These are phyloP conservation scores for Meandrina meandrites DNA, from an alignment of 92 coral and sea anemone genomes.

Conservation along the genomic window DNA sequence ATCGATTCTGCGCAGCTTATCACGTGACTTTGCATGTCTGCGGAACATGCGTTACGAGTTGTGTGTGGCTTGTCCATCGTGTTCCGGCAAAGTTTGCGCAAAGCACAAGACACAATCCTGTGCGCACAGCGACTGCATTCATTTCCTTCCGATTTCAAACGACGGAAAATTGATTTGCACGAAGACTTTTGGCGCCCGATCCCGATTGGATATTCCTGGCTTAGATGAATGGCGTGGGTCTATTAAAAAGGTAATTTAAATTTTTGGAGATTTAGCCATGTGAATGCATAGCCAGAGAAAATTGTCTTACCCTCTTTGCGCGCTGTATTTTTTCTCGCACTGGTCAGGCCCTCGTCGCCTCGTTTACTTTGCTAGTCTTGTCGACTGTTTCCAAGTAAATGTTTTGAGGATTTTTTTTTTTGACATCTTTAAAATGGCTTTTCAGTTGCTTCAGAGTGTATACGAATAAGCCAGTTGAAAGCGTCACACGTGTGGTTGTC, in stretches of 20 bases:
- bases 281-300: not conserved
- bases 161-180: constrained; percentile 57
- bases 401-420: too few species aligned
- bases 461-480: not conserved
- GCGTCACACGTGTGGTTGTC: not conserved
- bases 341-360: not conserved
- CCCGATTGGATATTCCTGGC: constrained; percentile 55
- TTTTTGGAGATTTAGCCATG: not conserved
- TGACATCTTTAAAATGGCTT: too few species aligned
- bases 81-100: constrained; percentile 30
- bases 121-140: constrained; percentile 51
- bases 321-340: not conserved
- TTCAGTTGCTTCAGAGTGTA: too few species aligned
- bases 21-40: constrained; percentile 66
- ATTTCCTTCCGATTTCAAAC: constrained; percentile 53
- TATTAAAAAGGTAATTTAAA: constrained; percentile 9
- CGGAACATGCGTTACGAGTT: constrained; percentile 64
- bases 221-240: constrained; percentile 57
- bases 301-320: not conserved
- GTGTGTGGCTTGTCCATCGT: constrained; percentile 66
- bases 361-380: too few species aligned
- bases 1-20: constrained; percentile 46
- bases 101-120: constrained; percentile 50
- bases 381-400: too few species aligned
- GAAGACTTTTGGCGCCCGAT: constrained; percentile 58